Evolutionary conservation across 2,797 vertebrate species (phyloP), one percentile per base, ranked within the genome.

Genomic region (Pagetopsis macropterus): DNA sequence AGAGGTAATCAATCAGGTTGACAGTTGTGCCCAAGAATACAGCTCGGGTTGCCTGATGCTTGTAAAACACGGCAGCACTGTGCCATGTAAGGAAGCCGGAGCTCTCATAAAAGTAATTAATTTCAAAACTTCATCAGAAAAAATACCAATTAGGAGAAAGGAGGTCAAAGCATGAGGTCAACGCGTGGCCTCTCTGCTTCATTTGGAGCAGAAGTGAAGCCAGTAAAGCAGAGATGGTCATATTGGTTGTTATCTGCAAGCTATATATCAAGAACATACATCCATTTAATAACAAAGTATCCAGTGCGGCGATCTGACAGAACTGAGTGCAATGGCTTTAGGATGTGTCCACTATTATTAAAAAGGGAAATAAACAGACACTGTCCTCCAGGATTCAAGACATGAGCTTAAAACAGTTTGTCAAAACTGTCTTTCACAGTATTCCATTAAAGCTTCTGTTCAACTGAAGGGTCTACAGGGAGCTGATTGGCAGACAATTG

Each of bases 1-100:
- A 62, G 82, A 69, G 77, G 85, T 90, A 85, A 91, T 92, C 89
- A 88, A 92, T 92, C 93, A 91, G 83, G 65, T 33, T 88, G 89
- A 89, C 89, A 81, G 88, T 27, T 6, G 65, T 23, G 65, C 62
- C 41, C 31, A 17, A 40, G 41, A 76, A 70, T 33, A 58, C 64
- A 1, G 58, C 58, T 51, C 7, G 5, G 69, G 79, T 45, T 46
- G 72, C 76, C 70, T 52, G 59, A 50, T 27, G 79, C 74, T 82
- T 75, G 82, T 70, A 81, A 82, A 76, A 75, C 61, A 70, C 41
- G 0, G 56, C 50, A 0, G 50, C 57, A 14, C n/a, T 10, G 63
- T 12, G 70, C 23, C 63, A 27, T 9, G 55, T 5, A 15, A 50
- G 74, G 57, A 79, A n/a, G 44, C 46, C 1, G 27, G 61, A 49